Evolutionary conservation across 2,113 vertebrate genomes (phyloP).

Genomic region (Myanophis thanlyinensis): DNA sequence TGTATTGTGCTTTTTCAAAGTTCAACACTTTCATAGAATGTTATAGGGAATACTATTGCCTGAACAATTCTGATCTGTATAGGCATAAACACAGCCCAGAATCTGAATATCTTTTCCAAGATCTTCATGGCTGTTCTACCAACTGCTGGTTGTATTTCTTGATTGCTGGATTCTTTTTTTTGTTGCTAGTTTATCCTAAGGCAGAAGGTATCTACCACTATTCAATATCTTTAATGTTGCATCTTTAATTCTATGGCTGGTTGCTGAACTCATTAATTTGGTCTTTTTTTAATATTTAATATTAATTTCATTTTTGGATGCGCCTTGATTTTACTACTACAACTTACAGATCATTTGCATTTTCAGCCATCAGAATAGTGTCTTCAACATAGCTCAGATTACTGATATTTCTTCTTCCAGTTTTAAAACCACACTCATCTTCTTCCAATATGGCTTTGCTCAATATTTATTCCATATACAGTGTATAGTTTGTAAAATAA

Average conservation of each 20-base stretch:
- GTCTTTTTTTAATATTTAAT: background rate
- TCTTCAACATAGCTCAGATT: background rate
- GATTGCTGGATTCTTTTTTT: background rate
- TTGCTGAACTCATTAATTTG: background rate
- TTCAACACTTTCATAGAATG: background rate
- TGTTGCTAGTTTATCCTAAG: background rate
- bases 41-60: background rate
- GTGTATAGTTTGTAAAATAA: background rate
- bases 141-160: background rate
- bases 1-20: background rate
- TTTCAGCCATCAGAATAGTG: background rate
- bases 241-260: background rate
- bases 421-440: background rate
- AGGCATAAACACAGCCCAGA: background rate
- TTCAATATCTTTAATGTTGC: background rate
- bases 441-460: background rate
- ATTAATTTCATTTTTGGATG: background rate
- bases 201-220: background rate
- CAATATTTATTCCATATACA: background rate
- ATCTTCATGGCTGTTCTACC: background rate
- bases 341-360: background rate
- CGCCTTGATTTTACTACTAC: background rate
- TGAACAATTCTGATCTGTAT: background rate
- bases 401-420: background rate
- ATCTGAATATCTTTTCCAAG: background rate